Percentiles rank a stretch among this genome's conserved stretches.
Conservation (phyloP, 2,888 invertebrate genomes). For the Eremobia ochroleuca region DNA sequence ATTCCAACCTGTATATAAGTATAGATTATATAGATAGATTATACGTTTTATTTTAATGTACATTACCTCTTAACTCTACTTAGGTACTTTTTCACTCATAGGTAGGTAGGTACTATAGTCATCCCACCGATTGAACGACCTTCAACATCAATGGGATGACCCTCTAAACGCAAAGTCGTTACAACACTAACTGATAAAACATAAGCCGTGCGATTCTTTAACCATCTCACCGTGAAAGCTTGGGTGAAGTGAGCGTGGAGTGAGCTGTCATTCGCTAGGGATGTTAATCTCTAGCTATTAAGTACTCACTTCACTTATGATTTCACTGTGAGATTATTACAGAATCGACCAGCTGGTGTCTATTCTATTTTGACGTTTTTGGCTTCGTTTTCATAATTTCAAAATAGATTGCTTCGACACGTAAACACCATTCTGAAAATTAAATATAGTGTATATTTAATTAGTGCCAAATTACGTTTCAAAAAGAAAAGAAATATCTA, state of each 20-base stretch:
- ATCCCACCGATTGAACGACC: neutral
- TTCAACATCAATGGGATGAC: constrained; percentile 1
- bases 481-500: constrained; percentile 1
- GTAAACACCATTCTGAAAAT: neutral
- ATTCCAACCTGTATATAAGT: too few relatives aligned
- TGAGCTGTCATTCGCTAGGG: too few relatives aligned
- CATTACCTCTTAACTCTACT: neutral
- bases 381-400: neutral
- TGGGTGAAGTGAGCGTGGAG: too few relatives aligned
- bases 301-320: too few relatives aligned
- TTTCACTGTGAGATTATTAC: too few relatives aligned
- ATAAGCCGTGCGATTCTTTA: too few relatives aligned
- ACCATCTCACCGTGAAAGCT: too few relatives aligned
- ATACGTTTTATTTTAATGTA: neutral
- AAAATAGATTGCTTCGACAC: neutral
- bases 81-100: neutral
- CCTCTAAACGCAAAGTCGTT: neutral
- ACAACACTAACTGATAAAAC: neutral
- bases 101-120: neutral
- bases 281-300: too few relatives aligned
- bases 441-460: neutral
- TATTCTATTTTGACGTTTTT: neutral
- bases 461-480: neutral
- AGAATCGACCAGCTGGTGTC: too few relatives aligned
- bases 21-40: too few relatives aligned